These are phyloP conservation scores for Myotis lucifugus DNA, from an alignment of 2,113 vertebrate species.

Conservation along the genomic window DNA sequence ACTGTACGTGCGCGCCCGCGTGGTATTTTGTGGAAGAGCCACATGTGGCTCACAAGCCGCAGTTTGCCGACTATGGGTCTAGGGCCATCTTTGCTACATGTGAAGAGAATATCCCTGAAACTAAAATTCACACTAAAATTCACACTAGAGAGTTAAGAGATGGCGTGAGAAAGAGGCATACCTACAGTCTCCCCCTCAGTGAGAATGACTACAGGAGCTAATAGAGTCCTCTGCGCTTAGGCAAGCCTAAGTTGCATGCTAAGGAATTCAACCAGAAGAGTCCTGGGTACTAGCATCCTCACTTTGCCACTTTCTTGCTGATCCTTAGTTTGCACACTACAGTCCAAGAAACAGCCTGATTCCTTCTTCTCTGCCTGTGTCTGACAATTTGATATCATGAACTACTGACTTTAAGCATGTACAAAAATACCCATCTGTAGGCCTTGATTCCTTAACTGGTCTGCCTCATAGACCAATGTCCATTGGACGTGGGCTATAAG, in stretches of 20 bases:
- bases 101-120: not conserved
- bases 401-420: not conserved
- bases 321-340: not conserved
- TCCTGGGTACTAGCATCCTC: not conserved
- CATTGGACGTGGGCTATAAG: rapidly evolving
- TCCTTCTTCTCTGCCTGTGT: not conserved
- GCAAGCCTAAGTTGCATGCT: not conserved
- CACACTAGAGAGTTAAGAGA: not conserved
- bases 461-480: not conserved
- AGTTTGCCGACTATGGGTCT: not conserved
- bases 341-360: not conserved
- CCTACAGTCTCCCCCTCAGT: not conserved
- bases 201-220: not conserved
- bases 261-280: not conserved
- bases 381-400: not conserved
- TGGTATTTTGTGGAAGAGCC: too few relatives aligned
- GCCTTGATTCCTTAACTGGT: not conserved
- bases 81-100: not conserved
- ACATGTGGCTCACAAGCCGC: too few relatives aligned
- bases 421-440: not conserved
- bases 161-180: not conserved
- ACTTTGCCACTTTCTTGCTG: not conserved
- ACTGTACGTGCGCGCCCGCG: too few relatives aligned
- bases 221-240: not conserved
- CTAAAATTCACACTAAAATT: not conserved